phyloP scores from a whole-genome alignment of 2,797 vertebrate genomes.

The Pantherophis alleghaniensis region DNA sequence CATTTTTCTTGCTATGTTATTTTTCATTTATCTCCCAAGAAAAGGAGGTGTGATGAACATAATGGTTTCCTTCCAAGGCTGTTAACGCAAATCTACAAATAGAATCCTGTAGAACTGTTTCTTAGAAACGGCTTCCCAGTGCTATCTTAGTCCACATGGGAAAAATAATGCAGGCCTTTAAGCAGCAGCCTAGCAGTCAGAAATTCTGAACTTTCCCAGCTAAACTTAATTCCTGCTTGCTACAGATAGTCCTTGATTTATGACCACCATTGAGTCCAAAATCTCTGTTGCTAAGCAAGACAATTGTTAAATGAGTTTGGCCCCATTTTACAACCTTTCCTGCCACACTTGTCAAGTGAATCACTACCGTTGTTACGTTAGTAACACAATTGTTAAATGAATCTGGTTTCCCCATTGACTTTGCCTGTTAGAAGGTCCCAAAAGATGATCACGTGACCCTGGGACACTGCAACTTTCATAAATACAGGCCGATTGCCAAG shows the following conservation, averaged over 20 bases:
- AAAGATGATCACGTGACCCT: neutral
- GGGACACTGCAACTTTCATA: neutral
- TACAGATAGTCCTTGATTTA: neutral
- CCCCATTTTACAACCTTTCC: neutral
- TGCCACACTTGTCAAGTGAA: neutral
- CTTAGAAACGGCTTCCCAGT: neutral
- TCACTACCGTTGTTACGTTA: neutral
- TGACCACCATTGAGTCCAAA: neutral
- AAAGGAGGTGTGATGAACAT: neutral
- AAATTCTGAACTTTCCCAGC: neutral
- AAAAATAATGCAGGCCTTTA: neutral
- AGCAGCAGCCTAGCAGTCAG: neutral
- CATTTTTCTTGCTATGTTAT: neutral
- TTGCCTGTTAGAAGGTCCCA: neutral
- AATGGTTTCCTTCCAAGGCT: neutral
- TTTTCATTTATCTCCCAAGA: neutral
- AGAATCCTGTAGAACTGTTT: neutral
- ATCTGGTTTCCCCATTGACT: neutral
- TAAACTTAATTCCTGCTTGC: neutral
- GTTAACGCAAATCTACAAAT: neutral
- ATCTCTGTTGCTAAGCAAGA: neutral
- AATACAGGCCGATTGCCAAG: neutral
- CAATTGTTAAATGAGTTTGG: neutral
- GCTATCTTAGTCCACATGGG: neutral
- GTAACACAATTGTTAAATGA: neutral